These are phyloP conservation scores for Triplophysa tibetana DNA, from an alignment of 2,113 vertebrate species.

Conservation along the genomic window DNA sequence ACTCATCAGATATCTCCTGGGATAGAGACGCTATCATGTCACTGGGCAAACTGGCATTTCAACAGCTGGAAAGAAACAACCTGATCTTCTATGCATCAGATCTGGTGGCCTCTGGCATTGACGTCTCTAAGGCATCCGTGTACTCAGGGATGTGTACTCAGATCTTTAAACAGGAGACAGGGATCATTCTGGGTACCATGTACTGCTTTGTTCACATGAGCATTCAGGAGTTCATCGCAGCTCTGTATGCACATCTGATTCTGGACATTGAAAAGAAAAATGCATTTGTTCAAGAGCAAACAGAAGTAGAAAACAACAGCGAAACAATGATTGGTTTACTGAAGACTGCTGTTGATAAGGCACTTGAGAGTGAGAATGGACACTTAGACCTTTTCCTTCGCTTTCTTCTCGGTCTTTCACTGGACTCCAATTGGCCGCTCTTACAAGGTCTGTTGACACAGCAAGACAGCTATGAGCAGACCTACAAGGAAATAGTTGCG, in stretches of 20 bases:
- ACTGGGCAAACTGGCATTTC: slow-evolving; percentile 38
- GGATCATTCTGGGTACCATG: not conserved
- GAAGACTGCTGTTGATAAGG: not conserved
- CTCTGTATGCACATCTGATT: slow-evolving; percentile 8
- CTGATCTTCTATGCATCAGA: not conserved
- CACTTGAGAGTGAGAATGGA: no score
- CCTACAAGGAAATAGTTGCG: not conserved
- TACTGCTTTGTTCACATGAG: slow-evolving; percentile 33
- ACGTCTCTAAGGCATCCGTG: no score
- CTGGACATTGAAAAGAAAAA: not conserved
- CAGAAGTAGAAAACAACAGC: not conserved
- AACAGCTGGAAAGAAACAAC: not conserved
- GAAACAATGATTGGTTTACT: not conserved
- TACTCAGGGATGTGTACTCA: slow-evolving; percentile 10
- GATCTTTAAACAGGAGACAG: slow-evolving; percentile 10
- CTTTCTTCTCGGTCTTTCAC: no score
- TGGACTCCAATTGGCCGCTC: not conserved
- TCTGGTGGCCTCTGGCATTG: no score
- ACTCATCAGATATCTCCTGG: slow-evolving; percentile 3
- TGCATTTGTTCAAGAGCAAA: not conserved
- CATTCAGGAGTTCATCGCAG: slow-evolving; percentile 31
- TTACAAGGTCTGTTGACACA: not conserved
- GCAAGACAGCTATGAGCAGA: not conserved
- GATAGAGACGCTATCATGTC: slow-evolving; percentile 1
- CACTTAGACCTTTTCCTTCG: no score